These are phyloP conservation scores for Mirza zaza DNA, from an alignment of 2,113 vertebrate genomes.

Conservation along the genomic window DNA sequence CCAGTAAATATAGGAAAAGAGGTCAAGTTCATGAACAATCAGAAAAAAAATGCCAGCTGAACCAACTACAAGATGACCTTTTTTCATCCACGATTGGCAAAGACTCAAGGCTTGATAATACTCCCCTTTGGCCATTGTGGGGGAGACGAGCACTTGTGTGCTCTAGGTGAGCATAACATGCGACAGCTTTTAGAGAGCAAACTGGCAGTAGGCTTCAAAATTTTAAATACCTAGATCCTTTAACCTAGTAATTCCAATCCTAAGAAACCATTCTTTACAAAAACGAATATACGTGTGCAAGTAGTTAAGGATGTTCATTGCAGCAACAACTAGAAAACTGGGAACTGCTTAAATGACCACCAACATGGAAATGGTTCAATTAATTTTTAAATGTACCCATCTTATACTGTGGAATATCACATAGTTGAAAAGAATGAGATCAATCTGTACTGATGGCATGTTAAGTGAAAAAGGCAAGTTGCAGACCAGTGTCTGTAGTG, in stretches of 20 bases:
- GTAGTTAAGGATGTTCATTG: not conserved
- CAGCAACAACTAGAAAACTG: not conserved
- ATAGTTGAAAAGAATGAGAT: not conserved
- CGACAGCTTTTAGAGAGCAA: not conserved
- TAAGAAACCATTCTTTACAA: conserved; percentile 12
- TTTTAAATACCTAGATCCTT: not conserved
- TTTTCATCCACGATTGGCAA: not conserved
- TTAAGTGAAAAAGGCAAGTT: not conserved
- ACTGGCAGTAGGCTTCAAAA: not conserved
- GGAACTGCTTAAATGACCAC: not conserved
- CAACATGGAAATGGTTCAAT: not conserved
- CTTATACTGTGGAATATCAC: not conserved
- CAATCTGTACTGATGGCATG: not conserved
- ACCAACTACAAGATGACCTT: not conserved
- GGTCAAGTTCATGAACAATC: not conserved
- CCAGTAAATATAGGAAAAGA: not conserved
- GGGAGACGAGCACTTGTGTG: not conserved
- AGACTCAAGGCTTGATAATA: not conserved
- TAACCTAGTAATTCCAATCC: not conserved
- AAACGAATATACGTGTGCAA: not conserved
- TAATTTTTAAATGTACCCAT: not conserved
- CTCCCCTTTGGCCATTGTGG: not conserved
- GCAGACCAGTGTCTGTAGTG: not conserved
- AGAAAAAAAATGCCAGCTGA: not conserved
- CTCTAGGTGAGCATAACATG: not conserved